Conservation (phyloP, 2,797 vertebrate genomes). For the Syndactyla subalaris region DNA sequence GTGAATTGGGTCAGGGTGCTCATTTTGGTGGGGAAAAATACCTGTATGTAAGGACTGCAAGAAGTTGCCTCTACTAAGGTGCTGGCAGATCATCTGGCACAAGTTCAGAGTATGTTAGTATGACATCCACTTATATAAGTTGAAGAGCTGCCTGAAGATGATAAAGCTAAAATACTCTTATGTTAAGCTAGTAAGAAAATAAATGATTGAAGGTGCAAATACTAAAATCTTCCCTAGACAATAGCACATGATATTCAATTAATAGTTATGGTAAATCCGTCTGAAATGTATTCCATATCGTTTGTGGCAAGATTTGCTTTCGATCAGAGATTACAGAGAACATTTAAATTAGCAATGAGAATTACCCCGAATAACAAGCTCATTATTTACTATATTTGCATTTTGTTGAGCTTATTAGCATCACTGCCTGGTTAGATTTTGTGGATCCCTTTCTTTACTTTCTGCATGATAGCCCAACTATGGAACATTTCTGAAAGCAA, state of each 20-base stretch:
- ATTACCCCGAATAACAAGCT: neutral
- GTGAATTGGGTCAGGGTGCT: neutral
- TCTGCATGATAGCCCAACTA: neutral
- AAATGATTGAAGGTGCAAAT: neutral
- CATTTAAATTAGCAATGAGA: neutral
- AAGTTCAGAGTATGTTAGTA: neutral
- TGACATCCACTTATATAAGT: neutral
- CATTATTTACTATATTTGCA: slow-evolving; percentile 33
- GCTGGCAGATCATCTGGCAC: neutral
- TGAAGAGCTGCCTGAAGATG: neutral
- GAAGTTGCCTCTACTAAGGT: neutral
- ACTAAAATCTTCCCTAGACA: neutral
- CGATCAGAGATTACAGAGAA: neutral
- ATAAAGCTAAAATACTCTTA: neutral
- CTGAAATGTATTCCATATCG: neutral
- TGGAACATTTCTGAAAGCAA: slow-evolving; percentile 24
- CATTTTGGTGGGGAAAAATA: neutral
- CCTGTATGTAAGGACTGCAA: neutral
- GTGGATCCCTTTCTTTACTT: neutral
- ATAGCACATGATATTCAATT: neutral
- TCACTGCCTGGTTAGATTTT: neutral
- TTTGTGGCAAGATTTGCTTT: slow-evolving; percentile 2
- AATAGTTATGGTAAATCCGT: neutral
- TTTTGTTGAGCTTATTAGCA: neutral
- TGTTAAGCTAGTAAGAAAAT: neutral